Conservation (phyloP, 2,113 vertebrate genomes). For the Illadopsis cleaveri region DNA sequence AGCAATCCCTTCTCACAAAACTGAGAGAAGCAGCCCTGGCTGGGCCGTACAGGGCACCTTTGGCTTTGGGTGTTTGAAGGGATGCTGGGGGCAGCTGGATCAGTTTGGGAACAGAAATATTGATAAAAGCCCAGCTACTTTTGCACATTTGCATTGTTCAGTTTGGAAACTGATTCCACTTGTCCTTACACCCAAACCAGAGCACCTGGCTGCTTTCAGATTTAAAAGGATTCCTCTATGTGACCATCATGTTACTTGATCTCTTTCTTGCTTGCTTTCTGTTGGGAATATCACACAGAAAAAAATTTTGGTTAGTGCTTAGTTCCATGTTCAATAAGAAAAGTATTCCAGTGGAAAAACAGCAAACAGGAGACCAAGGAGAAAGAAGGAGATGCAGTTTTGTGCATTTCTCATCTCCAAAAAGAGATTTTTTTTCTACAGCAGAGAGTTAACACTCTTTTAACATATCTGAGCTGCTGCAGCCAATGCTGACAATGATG, state of each 20-base stretch:
- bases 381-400: neutral
- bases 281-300: neutral
- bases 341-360: neutral
- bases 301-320: neutral
- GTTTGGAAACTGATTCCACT: neutral
- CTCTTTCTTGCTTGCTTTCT: neutral
- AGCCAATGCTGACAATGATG: neutral
- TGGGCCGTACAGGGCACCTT: fast-evolving
- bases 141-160: neutral
- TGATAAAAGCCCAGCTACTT: neutral
- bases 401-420: neutral
- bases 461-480: neutral
- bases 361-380: neutral
- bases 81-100: neutral
- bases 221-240: neutral
- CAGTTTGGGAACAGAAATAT: neutral
- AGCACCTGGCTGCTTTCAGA: neutral
- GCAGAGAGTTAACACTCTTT: neutral
- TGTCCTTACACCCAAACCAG: neutral
- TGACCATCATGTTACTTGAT: neutral
- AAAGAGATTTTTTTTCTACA: neutral
- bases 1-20: neutral
- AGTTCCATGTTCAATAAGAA: neutral
- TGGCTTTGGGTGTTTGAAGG: neutral
- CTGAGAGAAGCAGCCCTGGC: neutral